phyloP scores from a whole-genome alignment of 2,797 vertebrate species.

The Etheostoma nigrum region DNA sequence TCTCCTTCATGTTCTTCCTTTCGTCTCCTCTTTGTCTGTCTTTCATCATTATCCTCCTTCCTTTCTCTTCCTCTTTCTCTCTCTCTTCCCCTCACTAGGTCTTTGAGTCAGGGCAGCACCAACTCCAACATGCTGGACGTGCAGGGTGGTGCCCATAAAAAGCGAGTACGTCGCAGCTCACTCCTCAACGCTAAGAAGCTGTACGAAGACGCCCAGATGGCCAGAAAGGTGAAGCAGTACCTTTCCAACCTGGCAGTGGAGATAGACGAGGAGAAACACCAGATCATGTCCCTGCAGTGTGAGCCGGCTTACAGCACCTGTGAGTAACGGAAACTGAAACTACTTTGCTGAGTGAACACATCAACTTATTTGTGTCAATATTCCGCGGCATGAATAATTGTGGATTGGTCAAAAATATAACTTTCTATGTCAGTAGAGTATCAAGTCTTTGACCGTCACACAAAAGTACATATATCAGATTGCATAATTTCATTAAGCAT shows the following conservation, averaged over 20 bases:
- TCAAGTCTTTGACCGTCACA: background rate
- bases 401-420: background rate
- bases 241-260: slow-evolving; percentile 93
- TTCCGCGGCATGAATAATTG: background rate
- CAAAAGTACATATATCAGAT: background rate
- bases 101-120: slow-evolving; percentile 97
- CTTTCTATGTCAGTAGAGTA: background rate
- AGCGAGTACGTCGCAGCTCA: slow-evolving; percentile 93
- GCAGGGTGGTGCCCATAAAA: slow-evolving; percentile 94
- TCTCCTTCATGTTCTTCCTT: background rate
- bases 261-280: slow-evolving; percentile 94
- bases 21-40: background rate
- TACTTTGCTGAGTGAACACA: background rate
- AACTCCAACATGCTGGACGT: slow-evolving; percentile 98
- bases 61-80: background rate
- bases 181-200: slow-evolving; percentile 97
- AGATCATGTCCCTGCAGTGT: slow-evolving; percentile 93
- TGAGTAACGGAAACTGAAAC: slow-evolving; percentile 53
- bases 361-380: too few species aligned
- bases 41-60: slow-evolving; percentile 1
- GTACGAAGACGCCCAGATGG: slow-evolving; percentile 98
- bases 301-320: slow-evolving; percentile 91
- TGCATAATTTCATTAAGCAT: background rate
- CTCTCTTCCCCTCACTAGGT: slow-evolving; percentile 79
- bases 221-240: slow-evolving; percentile 97